Evolutionary conservation across 2,888 invertebrate species (phyloP), one percentile per base, ranked within the genome.

Genomic region (Nomada lathburiana): DNA sequence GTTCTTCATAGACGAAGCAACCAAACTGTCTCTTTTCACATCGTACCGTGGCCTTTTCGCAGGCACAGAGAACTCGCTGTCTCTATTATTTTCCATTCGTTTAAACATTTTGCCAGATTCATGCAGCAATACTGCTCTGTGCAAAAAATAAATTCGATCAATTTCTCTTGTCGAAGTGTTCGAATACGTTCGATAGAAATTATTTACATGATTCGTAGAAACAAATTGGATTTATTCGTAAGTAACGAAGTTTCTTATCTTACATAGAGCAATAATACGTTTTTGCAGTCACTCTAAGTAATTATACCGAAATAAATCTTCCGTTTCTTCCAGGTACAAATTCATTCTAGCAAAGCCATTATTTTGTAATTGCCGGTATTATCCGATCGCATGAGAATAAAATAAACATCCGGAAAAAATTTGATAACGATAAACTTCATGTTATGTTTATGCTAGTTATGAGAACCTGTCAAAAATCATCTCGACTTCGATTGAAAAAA

Each of bases 11-110:
- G 42, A 65, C 47, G 5, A 16, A 13, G 42, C 52, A 4, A 2
- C 11, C 11, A 68, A 44, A 18, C 16, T 42, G 29, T 10, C 59
- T 36, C 26, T 72, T 9, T 80, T 69, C 23, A 55, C 62, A 16
- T 84, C 86, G 29, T 90, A 76, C 72, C 82, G 90, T 7, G 88
- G 79, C 42, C 85, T 84, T 44, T 91, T 91, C 0, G 90, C 84
- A 52, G 91, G 87, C 9, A 83, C 36, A 7, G 76, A 52, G 57
- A 71, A 79, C 18, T 85, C 75, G 44, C 29, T 80, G 55, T 85
- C 81, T 57, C 69, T 76, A 11, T 65, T 70, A 29, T 80, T 86
- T 29, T 89, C 88, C 53, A 77, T 73, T 50, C 90, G 89, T 78
- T 91, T 91, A 36, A 88, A 86, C 90, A 91, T 91, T 7, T 80